phyloP scores from a whole-genome alignment of 2,888 invertebrate genomes.

The Opisthograptis luteolata region DNA sequence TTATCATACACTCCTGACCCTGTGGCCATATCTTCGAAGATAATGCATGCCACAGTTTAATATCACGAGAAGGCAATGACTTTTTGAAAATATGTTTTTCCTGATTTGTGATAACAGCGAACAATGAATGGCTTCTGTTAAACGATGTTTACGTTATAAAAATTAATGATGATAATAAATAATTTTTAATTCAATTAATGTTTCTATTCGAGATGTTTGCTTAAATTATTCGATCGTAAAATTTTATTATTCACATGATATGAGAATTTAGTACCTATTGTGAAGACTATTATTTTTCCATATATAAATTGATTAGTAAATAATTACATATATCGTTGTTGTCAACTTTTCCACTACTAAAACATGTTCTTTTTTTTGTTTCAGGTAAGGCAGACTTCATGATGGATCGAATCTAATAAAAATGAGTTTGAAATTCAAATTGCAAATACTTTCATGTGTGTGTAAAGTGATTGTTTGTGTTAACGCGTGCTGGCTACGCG shows the following conservation, averaged over 20 bases:
- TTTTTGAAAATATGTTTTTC: conserved; percentile 72
- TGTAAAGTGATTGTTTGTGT: conserved; percentile 63
- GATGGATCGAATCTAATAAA: conserved; percentile 44
- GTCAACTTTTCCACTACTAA: not conserved
- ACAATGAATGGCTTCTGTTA: conserved; percentile 50
- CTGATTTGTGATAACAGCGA: conserved; percentile 54
- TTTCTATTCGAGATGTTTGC: conserved; percentile 15
- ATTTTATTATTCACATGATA: conserved; percentile 16
- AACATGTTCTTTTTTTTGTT: conserved; percentile 63
- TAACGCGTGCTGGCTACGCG: conserved; percentile 63
- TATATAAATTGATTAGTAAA: not conserved
- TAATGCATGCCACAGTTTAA: conserved; percentile 64
- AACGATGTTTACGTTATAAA: conserved; percentile 30
- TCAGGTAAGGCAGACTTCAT: conserved; percentile 68
- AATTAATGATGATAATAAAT: conserved; percentile 21
- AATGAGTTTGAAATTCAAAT: conserved; percentile 66
- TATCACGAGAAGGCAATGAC: conserved; percentile 72
- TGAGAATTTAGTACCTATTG: not conserved
- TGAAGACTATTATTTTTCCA: not conserved
- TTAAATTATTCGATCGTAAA: conserved; percentile 16
- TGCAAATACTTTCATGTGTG: conserved; percentile 51
- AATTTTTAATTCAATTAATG: conserved; percentile 23
- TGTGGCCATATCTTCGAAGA: conserved; percentile 63
- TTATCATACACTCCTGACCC: conserved; percentile 62
- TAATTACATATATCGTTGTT: not conserved